phyloP scores from a whole-genome alignment of 1,140 invertebrate genomes.

The Diabrotica virgifera region DNA sequence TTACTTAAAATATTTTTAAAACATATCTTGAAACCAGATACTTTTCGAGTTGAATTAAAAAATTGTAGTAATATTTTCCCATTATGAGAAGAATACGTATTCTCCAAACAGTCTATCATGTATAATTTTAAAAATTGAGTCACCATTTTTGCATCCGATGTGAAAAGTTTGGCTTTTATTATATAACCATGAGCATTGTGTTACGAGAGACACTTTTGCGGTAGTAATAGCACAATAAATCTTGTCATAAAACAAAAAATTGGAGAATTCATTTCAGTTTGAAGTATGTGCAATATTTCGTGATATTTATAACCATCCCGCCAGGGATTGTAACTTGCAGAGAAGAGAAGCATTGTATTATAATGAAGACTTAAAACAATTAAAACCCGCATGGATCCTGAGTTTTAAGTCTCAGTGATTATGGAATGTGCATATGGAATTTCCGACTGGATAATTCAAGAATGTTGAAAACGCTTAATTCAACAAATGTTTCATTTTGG shows the following conservation, averaged over 20 bases:
- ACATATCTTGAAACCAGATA: no score
- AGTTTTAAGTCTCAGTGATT: conserved; percentile 27
- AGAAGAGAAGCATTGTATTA: background rate
- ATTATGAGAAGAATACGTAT: no score
- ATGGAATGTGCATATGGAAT: conserved; percentile 31
- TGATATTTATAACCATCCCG: background rate
- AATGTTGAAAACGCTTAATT: conserved; percentile 22
- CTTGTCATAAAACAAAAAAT: background rate
- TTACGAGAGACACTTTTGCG: no score
- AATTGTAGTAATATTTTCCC: no score
- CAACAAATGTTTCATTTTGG: conserved; percentile 20
- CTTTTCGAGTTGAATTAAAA: no score
- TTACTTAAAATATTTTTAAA: no score
- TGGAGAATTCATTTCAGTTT: background rate
- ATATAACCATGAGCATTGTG: no score
- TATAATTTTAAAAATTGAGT: no score
- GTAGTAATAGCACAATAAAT: background rate
- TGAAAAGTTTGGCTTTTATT: no score
- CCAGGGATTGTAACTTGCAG: background rate
- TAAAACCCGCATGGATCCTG: conserved; percentile 20
- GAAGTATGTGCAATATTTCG: background rate
- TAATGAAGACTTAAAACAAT: conserved; percentile 20
- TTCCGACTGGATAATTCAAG: conserved; percentile 27
- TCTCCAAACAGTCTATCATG: no score
- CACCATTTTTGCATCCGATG: no score